A percentile compares a stretch with the other conserved stretches of the same genome.
Evolutionary conservation across 2,888 invertebrate species (phyloP).

Genomic region (Mythimna loreyi): DNA sequence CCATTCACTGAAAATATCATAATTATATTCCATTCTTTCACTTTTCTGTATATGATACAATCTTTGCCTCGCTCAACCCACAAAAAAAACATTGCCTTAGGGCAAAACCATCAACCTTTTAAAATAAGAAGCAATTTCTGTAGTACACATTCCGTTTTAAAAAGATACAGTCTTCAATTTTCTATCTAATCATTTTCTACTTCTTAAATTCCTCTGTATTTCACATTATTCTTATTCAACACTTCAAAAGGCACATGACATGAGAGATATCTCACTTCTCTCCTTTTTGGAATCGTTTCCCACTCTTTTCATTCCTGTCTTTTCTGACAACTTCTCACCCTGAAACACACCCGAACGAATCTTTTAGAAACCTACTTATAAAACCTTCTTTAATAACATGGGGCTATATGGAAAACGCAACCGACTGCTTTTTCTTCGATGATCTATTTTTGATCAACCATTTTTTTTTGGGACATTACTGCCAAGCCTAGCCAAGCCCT

Average conservation of each 20-base stretch:
- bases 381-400: not conserved
- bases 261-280: too few species aligned
- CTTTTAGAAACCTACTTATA: not conserved
- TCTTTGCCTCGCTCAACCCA: not conserved
- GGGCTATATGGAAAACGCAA: conserved; percentile 4
- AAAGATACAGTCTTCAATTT: conserved; percentile 6
- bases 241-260: not conserved
- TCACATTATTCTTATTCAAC: not conserved
- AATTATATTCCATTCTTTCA: not conserved
- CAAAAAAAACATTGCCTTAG: not conserved
- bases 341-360: conserved; percentile 9
- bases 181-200: not conserved
- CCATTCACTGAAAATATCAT: not conserved
- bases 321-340: not conserved
- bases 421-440: not conserved
- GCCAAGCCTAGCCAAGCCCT: too few species aligned
- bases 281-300: not conserved
- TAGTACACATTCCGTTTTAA: conserved; percentile 5
- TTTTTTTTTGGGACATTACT: not conserved
- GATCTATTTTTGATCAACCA: not conserved
- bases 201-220: not conserved
- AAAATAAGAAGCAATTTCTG: not conserved
- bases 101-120: not conserved
- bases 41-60: not conserved
- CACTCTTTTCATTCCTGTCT: not conserved